Evolutionary conservation across 1,140 invertebrate species (phyloP).

Genomic region (Trypoxylus dichotomus): DNA sequence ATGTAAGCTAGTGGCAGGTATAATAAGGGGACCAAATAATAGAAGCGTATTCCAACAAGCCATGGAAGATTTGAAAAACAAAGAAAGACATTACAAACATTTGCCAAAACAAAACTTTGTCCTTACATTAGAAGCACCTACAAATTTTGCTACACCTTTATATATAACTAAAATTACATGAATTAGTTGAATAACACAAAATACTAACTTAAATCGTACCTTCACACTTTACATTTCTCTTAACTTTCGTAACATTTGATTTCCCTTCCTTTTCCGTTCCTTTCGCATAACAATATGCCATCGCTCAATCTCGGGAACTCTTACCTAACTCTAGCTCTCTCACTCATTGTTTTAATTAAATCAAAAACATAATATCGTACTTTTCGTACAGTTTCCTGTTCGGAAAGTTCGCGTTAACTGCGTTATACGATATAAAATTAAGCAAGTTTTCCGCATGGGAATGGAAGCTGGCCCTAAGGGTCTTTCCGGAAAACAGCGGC

Average conservation of each 20-base stretch:
- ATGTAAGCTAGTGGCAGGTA: too few species aligned
- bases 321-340: too few species aligned
- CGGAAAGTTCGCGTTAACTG: neutral
- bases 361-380: neutral
- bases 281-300: too few species aligned
- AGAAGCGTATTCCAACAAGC: too few species aligned
- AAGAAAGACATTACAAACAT: too few species aligned
- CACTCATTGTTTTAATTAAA: neutral
- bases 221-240: neutral
- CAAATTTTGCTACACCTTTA: neutral
- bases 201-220: neutral
- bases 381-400: neutral
- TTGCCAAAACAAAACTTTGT: neutral
- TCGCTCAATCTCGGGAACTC: too few species aligned
- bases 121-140: neutral
- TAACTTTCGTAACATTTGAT: neutral
- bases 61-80: too few species aligned
- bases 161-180: neutral
- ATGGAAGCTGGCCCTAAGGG: neutral
- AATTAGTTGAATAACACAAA: too few species aligned
- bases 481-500: neutral
- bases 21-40: too few species aligned
- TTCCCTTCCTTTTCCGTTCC: too few species aligned
- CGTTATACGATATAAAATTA: neutral
- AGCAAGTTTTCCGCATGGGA: neutral